Percentiles rank a stretch among this genome's conserved stretches.
Evolutionary conservation across 2,888 invertebrate species (phyloP).

Genomic region (Sarcophaga subvicina): DNA sequence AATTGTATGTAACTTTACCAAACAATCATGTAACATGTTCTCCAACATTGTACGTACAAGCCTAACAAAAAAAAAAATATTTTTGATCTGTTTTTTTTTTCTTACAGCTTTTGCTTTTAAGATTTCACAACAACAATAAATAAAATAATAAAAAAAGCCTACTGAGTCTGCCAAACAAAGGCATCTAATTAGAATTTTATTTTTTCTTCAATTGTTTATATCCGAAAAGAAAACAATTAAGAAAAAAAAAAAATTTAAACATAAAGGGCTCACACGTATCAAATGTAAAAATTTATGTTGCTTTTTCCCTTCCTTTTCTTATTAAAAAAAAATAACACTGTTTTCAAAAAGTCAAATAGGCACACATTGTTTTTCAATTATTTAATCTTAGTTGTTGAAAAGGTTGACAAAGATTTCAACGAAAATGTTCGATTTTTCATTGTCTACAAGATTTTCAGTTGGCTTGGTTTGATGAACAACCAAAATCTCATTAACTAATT

Average conservation of each 20-base stretch:
- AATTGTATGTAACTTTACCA: constrained; percentile 35
- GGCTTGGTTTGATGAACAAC: no score
- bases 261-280: not conserved
- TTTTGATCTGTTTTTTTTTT: constrained; percentile 16
- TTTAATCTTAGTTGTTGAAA: no score
- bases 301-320: not conserved
- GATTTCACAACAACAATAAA: not conserved
- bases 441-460: no score
- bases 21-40: constrained; percentile 26
- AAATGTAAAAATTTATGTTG: not conserved
- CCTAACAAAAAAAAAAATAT: not conserved
- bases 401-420: no score
- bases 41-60: not conserved
- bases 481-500: no score
- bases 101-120: not conserved
- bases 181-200: constrained; percentile 41
- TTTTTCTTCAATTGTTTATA: not conserved
- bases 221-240: not conserved
- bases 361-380: no score
- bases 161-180: constrained; percentile 5
- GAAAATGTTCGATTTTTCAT: no score
- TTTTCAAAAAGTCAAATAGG: not conserved
- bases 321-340: not conserved
- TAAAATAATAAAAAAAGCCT: not conserved
- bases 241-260: not conserved